Conservation (phyloP, 2,797 vertebrate species). For the Clarias pachynema region DNA sequence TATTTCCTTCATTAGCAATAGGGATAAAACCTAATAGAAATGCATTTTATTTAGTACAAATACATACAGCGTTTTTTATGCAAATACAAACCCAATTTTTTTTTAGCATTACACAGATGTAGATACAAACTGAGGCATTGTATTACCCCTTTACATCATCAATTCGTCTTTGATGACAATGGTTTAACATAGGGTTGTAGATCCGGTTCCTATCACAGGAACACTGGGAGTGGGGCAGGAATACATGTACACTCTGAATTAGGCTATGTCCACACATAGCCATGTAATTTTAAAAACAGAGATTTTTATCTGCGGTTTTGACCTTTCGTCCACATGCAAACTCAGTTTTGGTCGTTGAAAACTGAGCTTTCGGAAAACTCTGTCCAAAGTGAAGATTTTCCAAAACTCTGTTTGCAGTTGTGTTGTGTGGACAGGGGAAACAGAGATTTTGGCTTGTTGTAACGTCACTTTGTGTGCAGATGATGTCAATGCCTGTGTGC, state of each 20-base stretch:
- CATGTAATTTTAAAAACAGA: too few species aligned
- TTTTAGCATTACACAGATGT: neutral
- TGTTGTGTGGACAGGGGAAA: too few species aligned
- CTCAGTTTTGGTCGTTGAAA: too few species aligned
- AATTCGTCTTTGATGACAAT: neutral
- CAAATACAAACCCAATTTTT: neutral
- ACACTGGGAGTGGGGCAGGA: neutral
- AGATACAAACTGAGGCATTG: neutral
- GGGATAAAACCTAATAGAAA: neutral
- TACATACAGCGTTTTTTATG: neutral
- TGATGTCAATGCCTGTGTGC: too few species aligned
- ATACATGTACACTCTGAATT: neutral
- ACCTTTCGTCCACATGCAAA: too few species aligned
- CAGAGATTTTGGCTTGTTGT: too few species aligned
- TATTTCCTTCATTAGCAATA: neutral
- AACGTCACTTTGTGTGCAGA: too few species aligned
- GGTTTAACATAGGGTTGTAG: neutral
- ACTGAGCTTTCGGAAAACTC: too few species aligned
- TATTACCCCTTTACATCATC: neutral
- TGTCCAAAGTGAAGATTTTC: too few species aligned
- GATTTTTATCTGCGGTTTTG: too few species aligned
- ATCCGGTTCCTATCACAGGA: neutral
- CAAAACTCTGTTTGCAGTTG: too few species aligned
- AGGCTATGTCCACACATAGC: too few species aligned
- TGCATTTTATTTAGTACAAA: neutral